phyloP scores from a whole-genome alignment of 2,113 vertebrate genomes.

The Nesoenas mayeri region DNA sequence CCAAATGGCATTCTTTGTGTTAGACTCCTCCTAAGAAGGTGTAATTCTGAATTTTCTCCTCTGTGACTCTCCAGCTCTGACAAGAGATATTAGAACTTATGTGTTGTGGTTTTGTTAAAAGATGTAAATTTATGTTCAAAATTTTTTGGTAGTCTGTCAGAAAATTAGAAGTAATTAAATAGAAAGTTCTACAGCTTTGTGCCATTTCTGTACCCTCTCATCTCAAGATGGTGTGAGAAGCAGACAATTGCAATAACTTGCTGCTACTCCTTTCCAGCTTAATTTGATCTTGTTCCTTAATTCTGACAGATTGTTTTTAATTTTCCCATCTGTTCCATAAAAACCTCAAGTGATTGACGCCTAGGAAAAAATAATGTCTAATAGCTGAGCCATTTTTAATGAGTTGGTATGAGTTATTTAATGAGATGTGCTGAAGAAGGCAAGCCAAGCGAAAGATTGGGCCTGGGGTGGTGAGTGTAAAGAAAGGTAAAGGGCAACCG shows the following conservation, averaged over 20 bases:
- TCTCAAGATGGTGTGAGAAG: conserved; percentile 72
- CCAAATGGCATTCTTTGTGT: neutral
- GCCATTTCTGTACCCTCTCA: conserved; percentile 56
- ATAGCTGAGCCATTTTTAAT: conserved; percentile 69
- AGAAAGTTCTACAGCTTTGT: conserved; percentile 64
- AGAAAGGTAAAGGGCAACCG: conserved; percentile 10
- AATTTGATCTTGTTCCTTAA: conserved; percentile 75
- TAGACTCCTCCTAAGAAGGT: neutral
- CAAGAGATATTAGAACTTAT: neutral
- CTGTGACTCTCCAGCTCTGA: neutral
- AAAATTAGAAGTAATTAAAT: conserved; percentile 61
- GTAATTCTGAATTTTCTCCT: neutral
- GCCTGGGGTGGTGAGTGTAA: conserved; percentile 7
- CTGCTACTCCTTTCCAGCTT: conserved; percentile 69
- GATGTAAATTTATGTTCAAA: conserved; percentile 42
- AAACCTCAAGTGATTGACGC: conserved; percentile 64
- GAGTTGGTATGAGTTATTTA: conserved; percentile 58
- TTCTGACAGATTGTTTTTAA: conserved; percentile 75
- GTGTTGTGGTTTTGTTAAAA: conserved; percentile 26
- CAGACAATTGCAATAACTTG: conserved; percentile 72
- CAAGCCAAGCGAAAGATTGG: conserved; percentile 37
- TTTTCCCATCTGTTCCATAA: conserved; percentile 74
- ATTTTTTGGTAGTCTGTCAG: conserved; percentile 33
- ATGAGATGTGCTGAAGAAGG: conserved; percentile 10
- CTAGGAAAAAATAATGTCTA: conserved; percentile 61